Percentiles rank a stretch among this genome's conserved stretches.
Conservation (phyloP, 64 coral and sea anemone species). For the Actinia tenebrosa region DNA sequence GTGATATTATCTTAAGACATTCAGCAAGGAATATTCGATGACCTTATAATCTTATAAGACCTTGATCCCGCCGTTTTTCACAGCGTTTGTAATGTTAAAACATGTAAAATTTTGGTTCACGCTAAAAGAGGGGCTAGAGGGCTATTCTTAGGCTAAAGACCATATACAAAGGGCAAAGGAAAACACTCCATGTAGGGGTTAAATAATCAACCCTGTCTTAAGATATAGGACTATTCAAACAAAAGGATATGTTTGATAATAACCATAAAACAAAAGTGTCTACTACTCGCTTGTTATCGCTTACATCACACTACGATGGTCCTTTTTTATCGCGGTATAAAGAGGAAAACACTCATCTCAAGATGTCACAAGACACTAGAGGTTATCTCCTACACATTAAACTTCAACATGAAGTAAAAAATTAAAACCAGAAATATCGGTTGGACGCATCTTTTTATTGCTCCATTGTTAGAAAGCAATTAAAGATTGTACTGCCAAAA, state of each 20-base stretch:
- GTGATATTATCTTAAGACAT: constrained; percentile 7
- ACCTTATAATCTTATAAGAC: not conserved
- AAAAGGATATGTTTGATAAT: not conserved
- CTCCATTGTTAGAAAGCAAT: not conserved
- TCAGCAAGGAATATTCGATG: not conserved
- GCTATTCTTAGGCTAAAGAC: not conserved
- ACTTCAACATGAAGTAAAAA: not conserved
- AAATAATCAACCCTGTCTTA: constrained; percentile 6
- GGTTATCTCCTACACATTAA: not conserved
- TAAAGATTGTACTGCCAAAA: not conserved
- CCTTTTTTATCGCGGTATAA: not conserved
- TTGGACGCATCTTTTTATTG: not conserved
- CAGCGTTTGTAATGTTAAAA: not conserved
- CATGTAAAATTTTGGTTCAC: not conserved
- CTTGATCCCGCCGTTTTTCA: constrained; percentile 1
- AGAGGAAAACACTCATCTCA: not conserved
- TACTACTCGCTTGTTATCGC: not conserved
- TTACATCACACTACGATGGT: not conserved
- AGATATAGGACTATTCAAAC: not conserved
- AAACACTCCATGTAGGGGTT: not conserved
- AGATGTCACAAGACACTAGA: not conserved
- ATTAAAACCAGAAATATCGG: not conserved
- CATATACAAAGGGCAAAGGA: not conserved
- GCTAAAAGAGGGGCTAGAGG: not conserved
- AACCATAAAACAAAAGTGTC: not conserved